Percentiles rank a stretch among this genome's conserved stretches.
phyloP scores from a whole-genome alignment of 2,113 vertebrate genomes.

The Orcinus orca region DNA sequence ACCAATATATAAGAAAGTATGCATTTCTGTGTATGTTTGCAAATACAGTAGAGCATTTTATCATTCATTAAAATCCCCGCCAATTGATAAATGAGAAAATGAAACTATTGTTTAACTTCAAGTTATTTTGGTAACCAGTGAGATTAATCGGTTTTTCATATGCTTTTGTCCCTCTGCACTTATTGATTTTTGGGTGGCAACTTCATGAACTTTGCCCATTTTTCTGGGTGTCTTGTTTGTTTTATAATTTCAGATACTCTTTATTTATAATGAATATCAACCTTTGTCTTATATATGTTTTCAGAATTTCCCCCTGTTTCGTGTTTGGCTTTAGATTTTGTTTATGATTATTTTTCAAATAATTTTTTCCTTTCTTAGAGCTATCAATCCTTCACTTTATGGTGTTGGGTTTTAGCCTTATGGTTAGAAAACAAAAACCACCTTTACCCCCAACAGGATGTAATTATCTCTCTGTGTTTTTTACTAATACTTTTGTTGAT shows the following conservation, averaged over 20 bases:
- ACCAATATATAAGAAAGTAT: background rate
- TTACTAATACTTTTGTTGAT: background rate
- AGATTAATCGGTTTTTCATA: background rate
- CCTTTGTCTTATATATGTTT: background rate
- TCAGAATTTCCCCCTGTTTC: background rate
- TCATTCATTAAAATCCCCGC: background rate
- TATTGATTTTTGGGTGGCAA: background rate
- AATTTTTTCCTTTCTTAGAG: background rate
- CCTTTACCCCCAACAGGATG: background rate
- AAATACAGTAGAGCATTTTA: background rate
- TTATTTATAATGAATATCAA: background rate
- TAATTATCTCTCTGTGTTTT: background rate
- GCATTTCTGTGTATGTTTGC: background rate
- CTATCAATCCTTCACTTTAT: background rate
- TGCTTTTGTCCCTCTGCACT: background rate
- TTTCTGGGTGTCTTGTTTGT: background rate
- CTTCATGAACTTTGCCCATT: background rate
- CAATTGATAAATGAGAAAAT: background rate
- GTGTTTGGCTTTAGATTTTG: background rate
- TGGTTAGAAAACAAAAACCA: background rate
- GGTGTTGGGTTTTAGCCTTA: background rate
- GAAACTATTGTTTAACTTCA: background rate
- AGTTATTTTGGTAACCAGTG: background rate
- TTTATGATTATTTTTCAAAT: background rate
- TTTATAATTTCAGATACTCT: background rate